phyloP scores from a whole-genome alignment of 2,888 invertebrate species.

The Caenorhabditis sp. region DNA sequence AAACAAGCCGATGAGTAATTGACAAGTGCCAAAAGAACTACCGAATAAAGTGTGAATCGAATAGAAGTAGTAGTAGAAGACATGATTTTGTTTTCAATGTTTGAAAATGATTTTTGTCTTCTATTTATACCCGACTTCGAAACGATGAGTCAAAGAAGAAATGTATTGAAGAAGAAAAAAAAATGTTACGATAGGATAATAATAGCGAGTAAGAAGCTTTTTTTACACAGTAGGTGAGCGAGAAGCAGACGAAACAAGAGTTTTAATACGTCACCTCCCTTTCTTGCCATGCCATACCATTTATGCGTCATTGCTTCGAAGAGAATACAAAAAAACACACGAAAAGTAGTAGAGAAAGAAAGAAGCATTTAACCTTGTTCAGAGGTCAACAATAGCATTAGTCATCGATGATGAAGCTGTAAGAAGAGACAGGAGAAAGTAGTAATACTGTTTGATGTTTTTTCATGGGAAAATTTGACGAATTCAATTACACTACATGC shows the following conservation, averaged over 20 bases:
- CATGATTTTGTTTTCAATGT: background rate
- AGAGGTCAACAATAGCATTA: background rate
- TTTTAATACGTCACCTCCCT: background rate
- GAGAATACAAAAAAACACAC: background rate
- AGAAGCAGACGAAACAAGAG: background rate
- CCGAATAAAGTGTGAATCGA: constrained; percentile 14
- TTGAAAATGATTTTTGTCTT: background rate
- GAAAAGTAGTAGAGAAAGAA: background rate
- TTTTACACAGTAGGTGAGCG: constrained; percentile 2
- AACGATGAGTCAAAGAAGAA: constrained; percentile 10
- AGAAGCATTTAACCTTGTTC: background rate
- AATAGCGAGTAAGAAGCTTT: constrained; percentile 3
- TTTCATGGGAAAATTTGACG: too few relatives aligned
- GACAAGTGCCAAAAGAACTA: constrained; percentile 25
- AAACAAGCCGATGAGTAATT: constrained; percentile 60
- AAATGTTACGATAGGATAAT: constrained; percentile 18
- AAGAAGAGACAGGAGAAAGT: background rate
- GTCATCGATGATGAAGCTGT: background rate
- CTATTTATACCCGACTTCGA: constrained; percentile 8
- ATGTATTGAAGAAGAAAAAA: background rate
- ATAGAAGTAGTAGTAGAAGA: constrained; percentile 18
- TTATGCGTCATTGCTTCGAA: constrained; percentile 1
- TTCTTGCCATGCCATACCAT: background rate
- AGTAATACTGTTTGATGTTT: background rate
- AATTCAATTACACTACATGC: too few relatives aligned